Percentiles rank a stretch among this genome's conserved stretches.
These are phyloP conservation scores for Polypedilum pembai DNA, from an alignment of 1,140 invertebrate genomes.

Conservation along the genomic window DNA sequence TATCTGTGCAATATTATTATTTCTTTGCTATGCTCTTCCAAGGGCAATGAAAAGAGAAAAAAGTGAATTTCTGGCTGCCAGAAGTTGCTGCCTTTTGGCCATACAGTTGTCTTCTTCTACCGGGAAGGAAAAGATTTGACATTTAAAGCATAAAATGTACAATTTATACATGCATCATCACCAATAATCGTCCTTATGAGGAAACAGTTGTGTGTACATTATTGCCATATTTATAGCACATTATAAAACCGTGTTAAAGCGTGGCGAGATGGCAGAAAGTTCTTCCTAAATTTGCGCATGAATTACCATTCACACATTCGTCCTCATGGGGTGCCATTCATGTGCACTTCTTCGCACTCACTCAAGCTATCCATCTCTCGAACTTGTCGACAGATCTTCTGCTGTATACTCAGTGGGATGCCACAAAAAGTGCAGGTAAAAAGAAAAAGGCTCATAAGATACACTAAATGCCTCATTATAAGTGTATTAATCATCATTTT, in stretches of 20 bases:
- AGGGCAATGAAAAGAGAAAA: not conserved
- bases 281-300: conserved; percentile 25
- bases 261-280: not conserved
- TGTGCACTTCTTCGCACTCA: not conserved
- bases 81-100: not conserved
- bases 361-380: not conserved
- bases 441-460: conserved; percentile 17
- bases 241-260: conserved; percentile 22
- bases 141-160: not conserved
- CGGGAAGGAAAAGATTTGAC: conserved; percentile 16
- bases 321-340: not conserved
- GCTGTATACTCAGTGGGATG: not conserved
- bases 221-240: not conserved
- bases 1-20: not conserved
- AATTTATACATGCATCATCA: not conserved
- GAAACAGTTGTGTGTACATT: conserved; percentile 1
- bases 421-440: not conserved
- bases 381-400: conserved; percentile 21
- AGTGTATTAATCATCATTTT: conserved; percentile 24
- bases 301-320: conserved; percentile 18
- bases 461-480: conserved; percentile 28
- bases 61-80: not conserved
- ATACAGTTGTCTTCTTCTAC: not conserved
- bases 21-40: not conserved
- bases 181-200: not conserved